Conservation (phyloP, 2,888 invertebrate species). For the Prenolepis imparis region DNA sequence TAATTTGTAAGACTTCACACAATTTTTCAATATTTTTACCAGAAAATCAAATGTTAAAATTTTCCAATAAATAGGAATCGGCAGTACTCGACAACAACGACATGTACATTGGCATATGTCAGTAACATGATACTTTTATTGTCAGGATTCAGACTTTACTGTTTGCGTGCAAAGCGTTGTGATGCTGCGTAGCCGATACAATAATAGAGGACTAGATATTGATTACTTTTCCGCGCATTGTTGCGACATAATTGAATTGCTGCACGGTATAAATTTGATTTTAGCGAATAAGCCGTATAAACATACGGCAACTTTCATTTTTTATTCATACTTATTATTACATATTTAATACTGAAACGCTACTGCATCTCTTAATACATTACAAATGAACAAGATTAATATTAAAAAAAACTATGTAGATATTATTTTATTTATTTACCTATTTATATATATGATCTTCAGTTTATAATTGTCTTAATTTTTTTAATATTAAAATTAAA, state of each 20-base stretch:
- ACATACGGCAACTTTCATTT: slow-evolving; percentile 10
- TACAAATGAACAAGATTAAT: background rate
- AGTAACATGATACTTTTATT: slow-evolving; percentile 51
- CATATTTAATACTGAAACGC: slow-evolving; percentile 8
- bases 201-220: slow-evolving; percentile 41
- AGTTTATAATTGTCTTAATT: background rate
- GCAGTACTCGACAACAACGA: slow-evolving; percentile 19
- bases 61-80: slow-evolving; percentile 26
- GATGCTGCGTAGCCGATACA: slow-evolving; percentile 32
- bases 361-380: background rate
- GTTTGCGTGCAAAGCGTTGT: slow-evolving; percentile 27
- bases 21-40: slow-evolving; percentile 24
- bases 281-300: slow-evolving; percentile 9
- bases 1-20: background rate
- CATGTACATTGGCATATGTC: slow-evolving; percentile 45
- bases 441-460: background rate
- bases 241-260: slow-evolving; percentile 29
- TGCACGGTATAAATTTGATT: slow-evolving; percentile 14
- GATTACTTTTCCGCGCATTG: slow-evolving; percentile 45
- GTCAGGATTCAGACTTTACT: slow-evolving; percentile 44
- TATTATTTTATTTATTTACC: background rate
- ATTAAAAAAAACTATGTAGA: background rate
- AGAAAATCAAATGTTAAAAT: slow-evolving; percentile 30
- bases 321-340: slow-evolving; percentile 16
- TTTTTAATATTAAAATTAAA: slow-evolving; percentile 23